Base-by-base conservation (phyloP, 2,888 invertebrate species). In the Cephus pulcher region DNA sequence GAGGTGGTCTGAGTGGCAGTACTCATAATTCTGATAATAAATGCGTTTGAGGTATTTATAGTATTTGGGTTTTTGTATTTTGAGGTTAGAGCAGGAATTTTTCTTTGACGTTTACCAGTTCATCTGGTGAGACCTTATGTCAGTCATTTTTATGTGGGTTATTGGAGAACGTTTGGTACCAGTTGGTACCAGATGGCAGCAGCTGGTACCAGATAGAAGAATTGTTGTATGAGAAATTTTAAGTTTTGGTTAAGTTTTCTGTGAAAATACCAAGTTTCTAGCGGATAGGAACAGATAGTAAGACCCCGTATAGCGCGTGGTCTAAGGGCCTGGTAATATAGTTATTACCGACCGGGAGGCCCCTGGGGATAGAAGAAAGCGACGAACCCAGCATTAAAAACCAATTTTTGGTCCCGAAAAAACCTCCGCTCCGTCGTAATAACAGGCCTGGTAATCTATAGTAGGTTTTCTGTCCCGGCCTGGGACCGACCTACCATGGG, bases 371-470 rank as follows among this genome's bases (percentile, higher is more conserved):
- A 85, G 84, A 88, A 88, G 88, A 89, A 89, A 90, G 90, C 88
- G 87, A 86, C 87, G 87, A 90, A 89, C 90, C 89, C 87, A 84
- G 88, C 88, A 91, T 91, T 91, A 91, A 91, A 90, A 91, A 91
- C 90, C 91, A 91, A 91, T 91, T 91, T 91, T 90, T 90, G 84
- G 88, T 86, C 85, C 88, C 88, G 87, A 90, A 91, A 90, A 90
- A 89, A 89, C 87, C 88, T 89, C 87, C 88, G 88, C 88, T 87
- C 88, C 84, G 83, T 82, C 87, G 86, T 91, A 91, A 91, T 91
- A 91, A 91, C 90, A 91, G 90, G 88, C 86, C 88, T 87, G 86
- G 88, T 91, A 90, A 91, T 91, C 90, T 90, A 90, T 90, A 90
- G 89, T 91, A 90, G 90, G 90, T 91, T 91, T 91, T 91, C 89